These are phyloP conservation scores for Epiblema foenella DNA, from an alignment of 2,888 invertebrate genomes.

Conservation along the genomic window DNA sequence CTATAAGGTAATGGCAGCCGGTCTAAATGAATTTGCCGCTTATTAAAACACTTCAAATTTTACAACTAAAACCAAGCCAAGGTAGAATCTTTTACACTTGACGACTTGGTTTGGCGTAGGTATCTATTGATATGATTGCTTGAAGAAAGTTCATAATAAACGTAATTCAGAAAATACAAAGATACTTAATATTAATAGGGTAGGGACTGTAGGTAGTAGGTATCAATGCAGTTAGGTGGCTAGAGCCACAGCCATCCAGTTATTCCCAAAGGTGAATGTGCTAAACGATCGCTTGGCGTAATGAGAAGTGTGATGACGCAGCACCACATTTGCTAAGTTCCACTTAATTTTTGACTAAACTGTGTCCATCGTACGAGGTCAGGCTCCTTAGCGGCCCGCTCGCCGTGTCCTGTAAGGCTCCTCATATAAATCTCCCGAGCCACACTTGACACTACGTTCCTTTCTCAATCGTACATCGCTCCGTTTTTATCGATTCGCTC, in stretches of 20 bases:
- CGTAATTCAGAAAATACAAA: not conserved
- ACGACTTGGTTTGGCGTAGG: constrained; percentile 47
- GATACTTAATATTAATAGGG: not conserved
- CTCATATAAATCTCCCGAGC: constrained; percentile 64
- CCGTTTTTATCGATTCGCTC: constrained; percentile 65
- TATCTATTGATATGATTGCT: not conserved
- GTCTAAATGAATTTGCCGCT: constrained; percentile 70
- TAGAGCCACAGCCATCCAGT: not conserved
- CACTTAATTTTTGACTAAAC: not conserved
- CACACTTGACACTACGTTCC: constrained; percentile 73
- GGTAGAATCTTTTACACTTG: constrained; percentile 51
- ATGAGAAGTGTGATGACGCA: not conserved
- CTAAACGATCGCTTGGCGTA: not conserved
- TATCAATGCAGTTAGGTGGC: not conserved
- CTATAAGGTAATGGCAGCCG: constrained; percentile 51
- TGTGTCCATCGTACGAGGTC: not conserved
- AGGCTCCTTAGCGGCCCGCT: not conserved
- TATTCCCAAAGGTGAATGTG: not conserved
- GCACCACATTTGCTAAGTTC: no score
- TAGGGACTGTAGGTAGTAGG: not conserved
- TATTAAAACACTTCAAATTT: constrained; percentile 72
- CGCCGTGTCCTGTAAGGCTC: constrained; percentile 55
- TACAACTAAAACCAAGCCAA: constrained; percentile 55
- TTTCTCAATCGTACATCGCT: constrained; percentile 71
- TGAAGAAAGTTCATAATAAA: not conserved